Percentiles rank a stretch among this genome's conserved stretches.
phyloP scores from a whole-genome alignment of 2,113 vertebrate species.

The Rousettus leschenaultii region DNA sequence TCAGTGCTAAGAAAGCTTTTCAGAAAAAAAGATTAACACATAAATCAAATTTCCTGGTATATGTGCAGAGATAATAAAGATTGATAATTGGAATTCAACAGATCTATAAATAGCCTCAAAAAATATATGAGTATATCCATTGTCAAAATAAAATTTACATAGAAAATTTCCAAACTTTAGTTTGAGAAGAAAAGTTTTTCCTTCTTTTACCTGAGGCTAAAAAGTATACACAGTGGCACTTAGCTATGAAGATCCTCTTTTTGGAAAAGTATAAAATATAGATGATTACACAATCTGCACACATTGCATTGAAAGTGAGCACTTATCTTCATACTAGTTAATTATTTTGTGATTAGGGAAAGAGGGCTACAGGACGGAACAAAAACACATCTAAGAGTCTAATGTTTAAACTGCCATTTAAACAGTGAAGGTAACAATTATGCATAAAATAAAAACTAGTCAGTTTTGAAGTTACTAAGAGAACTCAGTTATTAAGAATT shows the following conservation, averaged over 20 bases:
- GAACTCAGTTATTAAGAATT: not conserved
- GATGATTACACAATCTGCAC: not conserved
- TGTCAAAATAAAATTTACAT: not conserved
- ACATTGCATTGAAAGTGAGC: not conserved
- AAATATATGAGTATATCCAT: not conserved
- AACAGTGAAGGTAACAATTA: not conserved
- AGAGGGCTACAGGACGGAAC: not conserved
- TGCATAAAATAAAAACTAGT: not conserved
- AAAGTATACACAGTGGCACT: rapidly evolving
- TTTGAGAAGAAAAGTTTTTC: not conserved
- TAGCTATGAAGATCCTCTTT: not conserved
- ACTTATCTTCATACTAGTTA: not conserved
- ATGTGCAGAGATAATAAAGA: not conserved
- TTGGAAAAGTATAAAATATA: not conserved
- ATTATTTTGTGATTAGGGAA: not conserved
- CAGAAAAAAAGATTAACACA: not conserved
- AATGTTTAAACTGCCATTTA: not conserved
- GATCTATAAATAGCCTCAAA: not conserved
- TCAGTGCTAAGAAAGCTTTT: not conserved
- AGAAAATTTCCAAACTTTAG: not conserved
- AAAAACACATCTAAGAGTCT: not conserved
- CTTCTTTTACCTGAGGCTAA: not conserved
- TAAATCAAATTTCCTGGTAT: not conserved
- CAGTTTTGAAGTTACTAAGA: not conserved
- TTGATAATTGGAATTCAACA: not conserved